phyloP scores from a whole-genome alignment of 1,140 invertebrate genomes.

The Hetaerina americana region DNA sequence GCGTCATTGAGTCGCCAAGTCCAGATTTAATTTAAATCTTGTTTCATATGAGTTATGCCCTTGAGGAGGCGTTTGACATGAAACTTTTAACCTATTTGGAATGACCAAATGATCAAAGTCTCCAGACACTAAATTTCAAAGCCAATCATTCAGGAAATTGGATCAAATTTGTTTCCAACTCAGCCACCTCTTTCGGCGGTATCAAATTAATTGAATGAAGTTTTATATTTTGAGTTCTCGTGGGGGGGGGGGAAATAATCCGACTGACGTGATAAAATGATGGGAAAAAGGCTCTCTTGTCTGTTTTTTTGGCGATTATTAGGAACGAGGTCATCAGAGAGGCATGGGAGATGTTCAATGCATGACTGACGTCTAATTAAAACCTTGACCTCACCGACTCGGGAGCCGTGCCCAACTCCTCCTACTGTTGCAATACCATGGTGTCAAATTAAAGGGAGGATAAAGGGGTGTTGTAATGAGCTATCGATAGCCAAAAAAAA shows the following conservation, averaged over 20 bases:
- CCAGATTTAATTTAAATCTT: neutral
- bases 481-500: too few species aligned
- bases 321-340: neutral
- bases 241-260: neutral
- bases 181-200: neutral
- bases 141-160: neutral
- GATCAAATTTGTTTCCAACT: neutral
- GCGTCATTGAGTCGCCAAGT: too few species aligned
- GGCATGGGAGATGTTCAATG: neutral
- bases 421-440: too few species aligned
- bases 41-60: neutral
- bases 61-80: neutral
- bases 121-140: neutral
- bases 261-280: neutral
- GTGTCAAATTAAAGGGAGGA: too few species aligned
- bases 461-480: too few species aligned
- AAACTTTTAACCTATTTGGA: neutral
- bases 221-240: neutral
- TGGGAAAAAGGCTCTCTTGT: too few species aligned
- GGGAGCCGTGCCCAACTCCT: too few species aligned
- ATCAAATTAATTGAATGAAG: neutral
- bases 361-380: neutral
- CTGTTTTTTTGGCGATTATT: neutral
- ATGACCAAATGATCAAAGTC: neutral
- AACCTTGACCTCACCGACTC: neutral